Base-by-base conservation (phyloP, 2,888 invertebrate species). In the Conomelus anceps region DNA sequence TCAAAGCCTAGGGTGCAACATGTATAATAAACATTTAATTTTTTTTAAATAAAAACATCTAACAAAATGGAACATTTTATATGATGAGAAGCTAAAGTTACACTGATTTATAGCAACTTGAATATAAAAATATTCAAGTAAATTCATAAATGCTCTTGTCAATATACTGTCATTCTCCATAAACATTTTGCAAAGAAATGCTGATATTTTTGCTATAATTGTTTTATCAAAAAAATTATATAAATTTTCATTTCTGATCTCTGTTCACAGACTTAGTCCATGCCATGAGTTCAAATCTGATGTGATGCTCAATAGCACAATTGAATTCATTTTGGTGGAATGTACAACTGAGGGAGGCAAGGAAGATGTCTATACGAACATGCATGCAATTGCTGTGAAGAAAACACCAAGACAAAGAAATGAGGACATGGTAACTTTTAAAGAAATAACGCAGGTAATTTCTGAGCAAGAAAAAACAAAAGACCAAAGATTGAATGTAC, bases 311-410 rank as follows among this genome's bases (percentile, higher is more conserved):
- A 89, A 88, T 1, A 89, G 89, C 22, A 90, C 91, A 22, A 91
- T 91, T 85, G 90, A 91, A 85, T 91, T 90, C 85, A 88, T 91
- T 84, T 88, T 90, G 88, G 91, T 91, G 11, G 90, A 90, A 29
- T 91, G 91, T 84, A 90, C 87, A 6, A 26, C 89, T 17, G 90
- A 90, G 26, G 89, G 89, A 22, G 89, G 90, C 22, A 89, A 89
- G 17, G 91, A 91, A 22, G 90, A 92, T 23, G 92, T 94, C 22
- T 95, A 95, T 92, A 93, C 94, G 90, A 95, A 95, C 91, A 94
- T 95, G 0, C 96, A 96, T 92, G 93, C 95, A 0, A 93, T 95
- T 63, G 93, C 96, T 92, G 93, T 94, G 91, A 92, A 95, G 92
- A 93, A 94, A 90, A 91, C 94, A 91, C 93, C 94, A 91, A 93